Conservation (phyloP, 2,113 vertebrate species). For the Bucco capensis region DNA sequence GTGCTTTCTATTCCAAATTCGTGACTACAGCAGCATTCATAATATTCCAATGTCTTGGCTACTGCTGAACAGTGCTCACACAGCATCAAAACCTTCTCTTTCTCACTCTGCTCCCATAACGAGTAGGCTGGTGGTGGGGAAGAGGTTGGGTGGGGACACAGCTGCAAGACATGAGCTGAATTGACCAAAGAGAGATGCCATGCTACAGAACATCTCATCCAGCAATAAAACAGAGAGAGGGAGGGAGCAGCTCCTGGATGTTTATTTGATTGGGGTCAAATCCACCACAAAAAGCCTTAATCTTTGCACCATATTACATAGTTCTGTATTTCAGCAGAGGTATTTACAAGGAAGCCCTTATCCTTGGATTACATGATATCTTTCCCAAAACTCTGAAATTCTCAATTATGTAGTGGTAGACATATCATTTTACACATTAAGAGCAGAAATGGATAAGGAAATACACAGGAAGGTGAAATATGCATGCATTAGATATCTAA, state of each 20-base stretch:
- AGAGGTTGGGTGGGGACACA: background rate
- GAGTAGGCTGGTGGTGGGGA: fast-evolving
- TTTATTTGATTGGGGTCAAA: background rate
- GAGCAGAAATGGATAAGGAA: background rate
- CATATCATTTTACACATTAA: background rate
- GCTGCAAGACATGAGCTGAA: background rate
- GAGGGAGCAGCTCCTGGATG: fast-evolving
- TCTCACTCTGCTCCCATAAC: background rate
- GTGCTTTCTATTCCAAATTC: background rate
- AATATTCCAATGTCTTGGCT: background rate
- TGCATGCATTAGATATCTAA: background rate
- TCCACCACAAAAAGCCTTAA: background rate
- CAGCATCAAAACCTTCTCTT: background rate
- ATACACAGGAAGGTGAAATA: background rate
- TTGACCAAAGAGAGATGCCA: background rate
- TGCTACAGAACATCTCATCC: background rate
- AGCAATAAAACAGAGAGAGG: background rate
- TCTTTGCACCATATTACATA: background rate
- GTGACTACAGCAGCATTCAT: background rate
- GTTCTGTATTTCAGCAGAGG: background rate
- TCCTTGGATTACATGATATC: background rate
- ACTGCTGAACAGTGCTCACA: background rate
- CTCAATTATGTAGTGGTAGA: background rate
- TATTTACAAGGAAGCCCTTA: background rate
- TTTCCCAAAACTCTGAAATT: background rate